phyloP scores from a whole-genome alignment of 2,888 invertebrate genomes.

The Hymenopus coronatus region DNA sequence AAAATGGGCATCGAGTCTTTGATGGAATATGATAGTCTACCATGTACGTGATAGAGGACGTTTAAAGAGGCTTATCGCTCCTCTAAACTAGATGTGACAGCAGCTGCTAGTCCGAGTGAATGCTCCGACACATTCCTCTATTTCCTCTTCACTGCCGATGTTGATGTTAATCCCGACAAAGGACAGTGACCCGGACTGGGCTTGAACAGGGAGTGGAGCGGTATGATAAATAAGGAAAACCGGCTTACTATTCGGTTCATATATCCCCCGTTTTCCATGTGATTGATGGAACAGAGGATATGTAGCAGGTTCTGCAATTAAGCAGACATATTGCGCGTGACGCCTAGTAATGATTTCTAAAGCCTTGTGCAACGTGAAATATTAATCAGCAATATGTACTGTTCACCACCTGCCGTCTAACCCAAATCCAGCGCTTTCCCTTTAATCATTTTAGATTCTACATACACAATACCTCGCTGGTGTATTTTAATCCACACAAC shows the following conservation, averaged over 20 bases:
- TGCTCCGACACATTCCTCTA: too few species aligned
- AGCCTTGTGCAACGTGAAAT: not conserved
- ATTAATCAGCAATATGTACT: not conserved
- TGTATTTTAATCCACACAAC: not conserved
- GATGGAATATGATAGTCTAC: too few species aligned
- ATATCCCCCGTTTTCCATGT: not conserved
- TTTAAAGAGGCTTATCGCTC: too few species aligned
- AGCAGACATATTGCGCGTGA: not conserved
- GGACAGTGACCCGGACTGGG: not conserved
- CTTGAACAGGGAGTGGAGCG: too few species aligned
- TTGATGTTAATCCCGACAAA: too few species aligned
- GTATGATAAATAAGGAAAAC: not conserved
- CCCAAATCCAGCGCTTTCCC: not conserved
- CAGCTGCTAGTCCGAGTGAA: too few species aligned
- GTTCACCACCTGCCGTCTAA: not conserved
- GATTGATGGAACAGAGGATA: not conserved
- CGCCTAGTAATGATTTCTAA: not conserved
- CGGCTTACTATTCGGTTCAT: not conserved
- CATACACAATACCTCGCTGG: not conserved
- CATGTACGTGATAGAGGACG: too few species aligned
- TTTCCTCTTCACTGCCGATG: too few species aligned
- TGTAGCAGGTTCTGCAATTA: not conserved
- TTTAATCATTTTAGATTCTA: not conserved
- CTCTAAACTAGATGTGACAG: too few species aligned
- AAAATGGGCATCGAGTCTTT: too few species aligned